Evolutionary conservation across 1,140 invertebrate species (phyloP).

Genomic region (Pogonognathellus flavescens): DNA sequence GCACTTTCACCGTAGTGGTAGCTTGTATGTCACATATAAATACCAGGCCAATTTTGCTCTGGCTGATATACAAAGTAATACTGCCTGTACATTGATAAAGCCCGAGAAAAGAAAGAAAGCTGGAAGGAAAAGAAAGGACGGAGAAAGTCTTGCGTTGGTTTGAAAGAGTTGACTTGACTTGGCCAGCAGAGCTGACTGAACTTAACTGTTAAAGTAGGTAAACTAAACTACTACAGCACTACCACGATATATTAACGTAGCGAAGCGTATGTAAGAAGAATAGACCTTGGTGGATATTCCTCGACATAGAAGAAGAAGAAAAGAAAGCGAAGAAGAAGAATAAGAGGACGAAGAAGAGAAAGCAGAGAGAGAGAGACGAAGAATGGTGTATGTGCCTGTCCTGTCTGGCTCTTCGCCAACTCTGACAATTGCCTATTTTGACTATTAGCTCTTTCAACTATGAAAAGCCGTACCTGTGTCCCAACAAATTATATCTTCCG

Average conservation of each 20-base stretch:
- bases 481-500: conserved; percentile 51
- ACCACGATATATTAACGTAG: too few relatives aligned
- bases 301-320: too few relatives aligned
- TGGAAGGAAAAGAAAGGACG: too few relatives aligned
- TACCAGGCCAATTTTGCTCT: not conserved
- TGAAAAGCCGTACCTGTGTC: conserved; percentile 51
- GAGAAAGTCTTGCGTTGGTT: conserved; percentile 12
- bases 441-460: conserved; percentile 52
- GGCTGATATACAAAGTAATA: not conserved
- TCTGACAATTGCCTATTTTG: conserved; percentile 54
- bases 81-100: not conserved
- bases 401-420: conserved; percentile 32
- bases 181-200: conserved; percentile 1
- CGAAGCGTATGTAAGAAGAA: too few relatives aligned
- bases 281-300: too few relatives aligned
- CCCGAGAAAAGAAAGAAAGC: not conserved
- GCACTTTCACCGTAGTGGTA: not conserved
- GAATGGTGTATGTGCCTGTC: not conserved
- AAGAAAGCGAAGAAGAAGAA: too few relatives aligned
- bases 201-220: conserved; percentile 2
- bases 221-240: not conserved
- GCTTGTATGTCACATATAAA: not conserved
- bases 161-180: conserved; percentile 12
- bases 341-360: too few relatives aligned
- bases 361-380: too few relatives aligned